Evolutionary conservation across 2,113 vertebrate species (phyloP).

Genomic region (Garra rufa): DNA sequence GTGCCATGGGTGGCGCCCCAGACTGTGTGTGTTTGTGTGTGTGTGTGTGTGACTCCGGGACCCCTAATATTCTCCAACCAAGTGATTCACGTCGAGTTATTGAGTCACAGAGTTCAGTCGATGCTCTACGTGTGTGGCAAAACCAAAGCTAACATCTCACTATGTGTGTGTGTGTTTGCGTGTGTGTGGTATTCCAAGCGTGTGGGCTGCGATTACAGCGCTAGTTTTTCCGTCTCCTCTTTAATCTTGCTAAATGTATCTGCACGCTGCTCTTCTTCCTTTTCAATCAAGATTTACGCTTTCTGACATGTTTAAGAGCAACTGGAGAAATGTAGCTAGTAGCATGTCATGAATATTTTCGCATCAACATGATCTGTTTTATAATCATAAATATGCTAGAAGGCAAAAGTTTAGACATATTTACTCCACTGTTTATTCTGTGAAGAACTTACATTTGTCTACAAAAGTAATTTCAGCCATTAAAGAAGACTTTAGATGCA

Average conservation of each 20-base stretch:
- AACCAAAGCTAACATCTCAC: conserved; percentile 46
- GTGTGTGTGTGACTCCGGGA: conserved; percentile 33
- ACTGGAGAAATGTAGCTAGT: not conserved
- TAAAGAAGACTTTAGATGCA: not conserved
- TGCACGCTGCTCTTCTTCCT: not conserved
- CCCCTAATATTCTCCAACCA: conserved; percentile 34
- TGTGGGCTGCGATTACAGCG: conserved; percentile 30
- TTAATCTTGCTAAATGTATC: conserved; percentile 25
- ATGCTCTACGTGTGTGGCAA: conserved; percentile 61
- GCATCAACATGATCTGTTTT: not conserved
- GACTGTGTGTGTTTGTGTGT: conserved; percentile 19
- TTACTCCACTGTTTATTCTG: not conserved
- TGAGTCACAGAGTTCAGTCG: conserved; percentile 55
- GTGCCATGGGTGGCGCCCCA: conserved; percentile 46
- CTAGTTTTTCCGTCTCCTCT: conserved; percentile 2
- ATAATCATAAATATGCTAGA: not conserved
- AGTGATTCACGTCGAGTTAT: conserved; percentile 40
- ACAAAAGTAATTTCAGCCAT: not conserved
- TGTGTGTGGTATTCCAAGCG: conserved; percentile 49
- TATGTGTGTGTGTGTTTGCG: conserved; percentile 43
- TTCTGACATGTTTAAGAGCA: too few species aligned
- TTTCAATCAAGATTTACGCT: not conserved
- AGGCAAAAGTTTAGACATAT: not conserved
- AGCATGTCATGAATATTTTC: not conserved
- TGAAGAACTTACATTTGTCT: not conserved